Base-by-base conservation (phyloP, 2,113 vertebrate species). In the Megaleporinus macrocephalus region DNA sequence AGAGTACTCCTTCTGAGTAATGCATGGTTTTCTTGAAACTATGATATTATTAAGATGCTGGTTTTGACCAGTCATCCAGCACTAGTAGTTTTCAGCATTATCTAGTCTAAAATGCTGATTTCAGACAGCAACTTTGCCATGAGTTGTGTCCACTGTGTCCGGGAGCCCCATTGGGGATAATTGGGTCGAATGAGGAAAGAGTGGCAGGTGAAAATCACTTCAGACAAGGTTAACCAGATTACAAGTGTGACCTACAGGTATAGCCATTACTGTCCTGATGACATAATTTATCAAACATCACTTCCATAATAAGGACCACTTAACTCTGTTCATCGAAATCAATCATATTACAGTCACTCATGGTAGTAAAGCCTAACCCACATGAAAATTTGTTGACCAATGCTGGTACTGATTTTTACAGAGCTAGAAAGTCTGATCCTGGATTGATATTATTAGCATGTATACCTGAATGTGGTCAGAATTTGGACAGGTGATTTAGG, bases 211-310 rank as follows among this genome's bases (percentile, higher is more conserved):
- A 79, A 83, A 80, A 49, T 80, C 36, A 72, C 27, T 70, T 65
- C 80, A 62, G 79, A 80, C 78, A 80, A 62, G 78, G 69, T 80
- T 80, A 90, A 89, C 78, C 66, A 44, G 73, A 66, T 80, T 55
- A 27, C 77, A 71, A 13, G 22, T 57, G 65, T 29, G 85, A 86
- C 87, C 86, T 82, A 55, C 13, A 3, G 26, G 78, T 73, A 71
- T 79, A 44, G 74, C 82, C 87, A 88, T 80, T 86, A 85, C 74
- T 78, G 41, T 76, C n/a, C 55, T 70, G 82, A 87, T 72, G 84
- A 84, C 72, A 73, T 30, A 79, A 89, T 91, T 75, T 79, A 90
- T 90, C 84, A 80, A 41, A 85, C 85, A 88, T 82, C 77, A 88
- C 91, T 83, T 72, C 27, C 68, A 82, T 86, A 90, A 91, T 41